Conservation (phyloP, 2,888 invertebrate genomes). For the Phengaris alcon region DNA sequence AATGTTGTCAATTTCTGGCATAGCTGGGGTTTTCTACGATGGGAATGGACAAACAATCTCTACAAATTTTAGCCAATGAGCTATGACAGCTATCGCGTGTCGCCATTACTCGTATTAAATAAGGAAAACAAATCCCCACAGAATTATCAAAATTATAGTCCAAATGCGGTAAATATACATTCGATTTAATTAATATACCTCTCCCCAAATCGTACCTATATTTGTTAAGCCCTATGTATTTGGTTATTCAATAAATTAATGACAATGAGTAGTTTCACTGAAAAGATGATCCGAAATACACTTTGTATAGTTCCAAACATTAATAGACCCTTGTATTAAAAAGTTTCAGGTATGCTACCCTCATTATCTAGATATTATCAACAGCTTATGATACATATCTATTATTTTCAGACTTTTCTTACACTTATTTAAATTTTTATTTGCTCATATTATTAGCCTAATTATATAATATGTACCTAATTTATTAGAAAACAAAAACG, state of each 20-base stretch:
- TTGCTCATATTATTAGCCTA: no score
- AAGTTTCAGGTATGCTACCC: no score
- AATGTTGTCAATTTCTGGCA: no score
- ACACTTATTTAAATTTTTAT: no score
- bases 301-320: no score
- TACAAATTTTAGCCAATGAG: conserved; percentile 10
- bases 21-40: not conserved
- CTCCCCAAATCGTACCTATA: conserved; percentile 1
- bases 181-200: conserved; percentile 14
- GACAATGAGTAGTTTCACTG: not conserved
- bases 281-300: not conserved
- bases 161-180: conserved; percentile 4
- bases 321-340: no score
- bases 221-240: conserved; percentile 19
- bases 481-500: no score
- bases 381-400: no score
- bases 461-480: no score
- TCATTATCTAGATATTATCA: no score
- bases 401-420: no score
- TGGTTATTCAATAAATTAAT: conserved; percentile 26
- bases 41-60: not conserved
- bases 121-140: not conserved
- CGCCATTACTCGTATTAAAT: not conserved
- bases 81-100: not conserved
- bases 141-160: conserved; percentile 20